Conservation (phyloP, 2,888 invertebrate species). For the Ctenicera cuprea region DNA sequence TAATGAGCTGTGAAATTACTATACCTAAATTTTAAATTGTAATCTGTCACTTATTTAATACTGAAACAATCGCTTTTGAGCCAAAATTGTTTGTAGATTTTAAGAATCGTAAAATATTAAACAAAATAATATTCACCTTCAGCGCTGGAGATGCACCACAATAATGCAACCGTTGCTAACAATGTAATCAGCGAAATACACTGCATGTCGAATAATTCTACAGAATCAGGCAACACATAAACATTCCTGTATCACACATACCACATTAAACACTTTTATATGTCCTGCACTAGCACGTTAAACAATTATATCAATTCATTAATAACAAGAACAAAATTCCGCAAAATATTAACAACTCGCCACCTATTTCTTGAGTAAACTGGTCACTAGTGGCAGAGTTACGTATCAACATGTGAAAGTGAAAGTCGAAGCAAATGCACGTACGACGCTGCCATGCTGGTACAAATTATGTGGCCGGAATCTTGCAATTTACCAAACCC, state of each 20-base stretch:
- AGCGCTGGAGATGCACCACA: not conserved
- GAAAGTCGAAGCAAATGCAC: slow-evolving; percentile 27
- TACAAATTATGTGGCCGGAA: slow-evolving; percentile 27
- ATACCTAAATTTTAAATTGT: too few species aligned
- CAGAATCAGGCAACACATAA: not conserved
- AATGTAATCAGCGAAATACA: not conserved
- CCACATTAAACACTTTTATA: slow-evolving; percentile 9
- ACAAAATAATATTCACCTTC: too few species aligned
- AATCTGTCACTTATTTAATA: too few species aligned
- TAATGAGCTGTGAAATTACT: slow-evolving; percentile 21
- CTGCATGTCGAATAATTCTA: slow-evolving; percentile 2
- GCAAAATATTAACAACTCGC: not conserved
- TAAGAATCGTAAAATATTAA: too few species aligned
- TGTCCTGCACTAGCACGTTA: not conserved
- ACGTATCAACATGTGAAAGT: slow-evolving; percentile 18
- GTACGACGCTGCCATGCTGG: slow-evolving; percentile 11
- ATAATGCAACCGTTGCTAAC: not conserved
- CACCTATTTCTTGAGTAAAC: not conserved
- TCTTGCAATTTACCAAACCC: slow-evolving; percentile 21
- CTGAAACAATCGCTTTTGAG: too few species aligned
- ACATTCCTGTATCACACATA: slow-evolving; percentile 3
- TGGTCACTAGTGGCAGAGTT: slow-evolving; percentile 1
- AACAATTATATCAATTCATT: not conserved
- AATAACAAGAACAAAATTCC: not conserved
- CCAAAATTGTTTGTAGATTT: too few species aligned